Base-by-base conservation (phyloP, 1,140 invertebrate genomes). In the Bombus vancouverensis region DNA sequence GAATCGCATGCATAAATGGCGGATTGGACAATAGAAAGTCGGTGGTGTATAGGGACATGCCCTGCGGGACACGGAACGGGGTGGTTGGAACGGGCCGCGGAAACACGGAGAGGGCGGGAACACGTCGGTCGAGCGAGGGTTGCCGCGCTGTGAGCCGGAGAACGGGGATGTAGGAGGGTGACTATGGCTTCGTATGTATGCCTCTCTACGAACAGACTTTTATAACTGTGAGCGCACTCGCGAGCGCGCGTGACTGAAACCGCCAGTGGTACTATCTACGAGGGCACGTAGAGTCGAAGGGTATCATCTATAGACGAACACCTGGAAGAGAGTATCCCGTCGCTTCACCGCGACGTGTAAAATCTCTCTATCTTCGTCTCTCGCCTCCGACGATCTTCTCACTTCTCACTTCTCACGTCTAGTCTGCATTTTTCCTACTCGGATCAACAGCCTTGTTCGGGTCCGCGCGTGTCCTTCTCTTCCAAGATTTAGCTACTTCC, bases 31-130 rank as follows among this genome's bases (percentile, higher is more conserved):
- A 94, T 88, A 87, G 81, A 39, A 91, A 87, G 62, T 75, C 90
- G 71, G 84, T 87, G 87, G 89, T 88, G 86, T 91, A 92, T 90
- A 94, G 94, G 94, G 93, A 95, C 94, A 94, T 95, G 94, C 94
- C 94, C 94, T 95, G 94, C 94, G 94, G 94, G 94, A 95, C 94
- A 95, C 93, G 94, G 93, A 94, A 94, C 93, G 92, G 93, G 93
- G 93, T 93, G 94, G 94, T 94, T 94, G 94, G 94, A 94, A 94
- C 92, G 94, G 93, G 93, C 93, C 93, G 93, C 94, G 94, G 94
- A 94, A 95, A 94, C 94, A 95, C 93, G 94, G 91, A 94, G 93
- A 94, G 93, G 94, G 93, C 94, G 94, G 94, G 92, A 92, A 92
- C 89, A 90, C 92, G 92, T 89, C 91, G 89, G 87, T 83, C 88